These are phyloP conservation scores for Rutpela maculata DNA, from an alignment of 2,888 invertebrate species.

Conservation along the genomic window DNA sequence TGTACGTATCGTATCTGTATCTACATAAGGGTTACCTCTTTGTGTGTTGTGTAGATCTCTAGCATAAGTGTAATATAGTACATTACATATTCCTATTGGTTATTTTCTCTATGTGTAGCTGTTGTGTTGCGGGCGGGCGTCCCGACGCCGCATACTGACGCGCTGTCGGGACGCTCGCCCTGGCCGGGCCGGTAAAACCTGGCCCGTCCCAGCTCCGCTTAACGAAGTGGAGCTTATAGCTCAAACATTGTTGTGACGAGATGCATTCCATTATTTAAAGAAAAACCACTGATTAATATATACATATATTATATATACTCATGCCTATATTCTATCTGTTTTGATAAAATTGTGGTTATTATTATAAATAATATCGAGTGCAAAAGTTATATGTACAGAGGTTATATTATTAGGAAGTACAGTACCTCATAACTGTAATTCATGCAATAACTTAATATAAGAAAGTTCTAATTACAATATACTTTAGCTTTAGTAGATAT, in stretches of 20 bases:
- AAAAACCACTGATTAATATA: slow-evolving; percentile 72
- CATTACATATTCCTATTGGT: slow-evolving; percentile 74
- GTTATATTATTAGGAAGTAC: slow-evolving; percentile 75
- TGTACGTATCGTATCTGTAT: slow-evolving; percentile 63
- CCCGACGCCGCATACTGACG: slow-evolving; percentile 57
- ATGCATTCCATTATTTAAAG: slow-evolving; percentile 74
- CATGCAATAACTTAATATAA: slow-evolving; percentile 76
- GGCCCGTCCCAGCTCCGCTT: slow-evolving; percentile 66
- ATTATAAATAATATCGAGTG: slow-evolving; percentile 72
- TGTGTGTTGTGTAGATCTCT: slow-evolving; percentile 75
- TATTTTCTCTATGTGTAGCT: slow-evolving; percentile 74
- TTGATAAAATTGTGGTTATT: slow-evolving; percentile 71
- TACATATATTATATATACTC: slow-evolving; percentile 72
- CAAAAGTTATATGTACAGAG: slow-evolving; percentile 75
- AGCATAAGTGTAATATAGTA: slow-evolving; percentile 72
- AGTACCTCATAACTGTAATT: slow-evolving; percentile 76
- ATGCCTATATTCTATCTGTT: slow-evolving; percentile 73
- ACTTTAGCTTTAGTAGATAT: slow-evolving; percentile 73
- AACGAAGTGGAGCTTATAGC: slow-evolving; percentile 71
- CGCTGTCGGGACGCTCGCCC: slow-evolving; percentile 65
- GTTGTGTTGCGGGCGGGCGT: slow-evolving; percentile 72
- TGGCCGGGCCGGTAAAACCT: slow-evolving; percentile 62
- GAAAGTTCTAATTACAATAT: slow-evolving; percentile 75
- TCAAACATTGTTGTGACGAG: slow-evolving; percentile 75
- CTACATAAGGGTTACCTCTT: slow-evolving; percentile 73